Evolutionary conservation across 2,797 vertebrate genomes (phyloP).

Genomic region (Chelonia mydas): DNA sequence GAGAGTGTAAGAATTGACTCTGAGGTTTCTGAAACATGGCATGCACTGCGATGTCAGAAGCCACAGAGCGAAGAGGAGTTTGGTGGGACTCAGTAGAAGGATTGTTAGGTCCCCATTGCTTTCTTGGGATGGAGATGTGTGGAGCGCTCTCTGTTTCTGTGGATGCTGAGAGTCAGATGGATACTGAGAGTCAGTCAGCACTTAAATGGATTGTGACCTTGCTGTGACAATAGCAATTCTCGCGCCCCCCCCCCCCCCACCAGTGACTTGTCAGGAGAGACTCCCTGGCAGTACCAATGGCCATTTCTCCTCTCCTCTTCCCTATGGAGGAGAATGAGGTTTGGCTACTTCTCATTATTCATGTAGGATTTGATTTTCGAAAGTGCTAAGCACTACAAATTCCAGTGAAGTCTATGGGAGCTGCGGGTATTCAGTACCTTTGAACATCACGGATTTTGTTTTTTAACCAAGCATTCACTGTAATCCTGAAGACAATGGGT

Average conservation of each 20-base stretch:
- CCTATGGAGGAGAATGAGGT: neutral
- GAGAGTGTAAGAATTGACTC: neutral
- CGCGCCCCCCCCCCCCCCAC: neutral
- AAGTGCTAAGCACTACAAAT: neutral
- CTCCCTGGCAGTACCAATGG: neutral
- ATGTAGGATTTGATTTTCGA: neutral
- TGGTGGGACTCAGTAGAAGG: neutral
- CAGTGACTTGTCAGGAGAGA: neutral
- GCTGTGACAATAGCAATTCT: neutral
- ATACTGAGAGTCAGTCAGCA: neutral
- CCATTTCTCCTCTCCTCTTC: neutral
- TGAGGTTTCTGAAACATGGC: neutral
- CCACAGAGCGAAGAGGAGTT: neutral
- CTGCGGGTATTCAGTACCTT: neutral
- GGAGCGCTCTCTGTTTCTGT: neutral
- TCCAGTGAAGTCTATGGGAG: neutral
- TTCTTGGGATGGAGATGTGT: neutral
- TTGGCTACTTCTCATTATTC: neutral
- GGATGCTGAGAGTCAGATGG: neutral
- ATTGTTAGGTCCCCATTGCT: neutral
- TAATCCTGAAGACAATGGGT: neutral
- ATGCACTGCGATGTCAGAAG: neutral
- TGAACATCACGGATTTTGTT: neutral
- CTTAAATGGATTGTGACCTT: neutral
- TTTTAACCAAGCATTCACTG: slow-evolving; percentile 3